A percentile compares a stretch with the other conserved stretches of the same genome.
Conservation (phyloP, 2,113 vertebrate genomes). For the Charadrius vociferus region DNA sequence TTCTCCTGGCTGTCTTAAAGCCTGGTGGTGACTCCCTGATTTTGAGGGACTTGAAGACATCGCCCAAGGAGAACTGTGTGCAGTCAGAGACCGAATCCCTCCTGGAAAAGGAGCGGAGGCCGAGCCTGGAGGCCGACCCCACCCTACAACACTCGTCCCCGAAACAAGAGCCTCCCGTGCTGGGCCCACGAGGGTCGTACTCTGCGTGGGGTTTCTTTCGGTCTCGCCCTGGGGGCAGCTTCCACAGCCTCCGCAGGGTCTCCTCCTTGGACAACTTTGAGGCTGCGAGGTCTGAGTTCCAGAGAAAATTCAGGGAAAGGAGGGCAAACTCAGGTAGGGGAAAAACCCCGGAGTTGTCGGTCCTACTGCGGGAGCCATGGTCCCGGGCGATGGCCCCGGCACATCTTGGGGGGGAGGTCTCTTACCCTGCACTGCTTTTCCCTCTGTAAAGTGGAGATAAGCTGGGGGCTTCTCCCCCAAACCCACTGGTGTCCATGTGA, state of each 20-base stretch:
- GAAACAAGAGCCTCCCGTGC: conserved; percentile 62
- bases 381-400: neutral
- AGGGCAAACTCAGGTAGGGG: conserved; percentile 78
- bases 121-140: conserved; percentile 51
- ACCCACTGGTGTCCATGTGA: fast-evolving
- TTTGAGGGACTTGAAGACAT: conserved; percentile 83
- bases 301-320: conserved; percentile 75
- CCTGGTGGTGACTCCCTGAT: conserved; percentile 82
- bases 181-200: conserved; percentile 71
- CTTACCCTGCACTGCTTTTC: neutral
- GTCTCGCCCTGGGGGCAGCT: conserved; percentile 59
- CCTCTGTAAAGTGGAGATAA: neutral
- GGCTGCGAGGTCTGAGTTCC: conserved; percentile 81
- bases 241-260: conserved; percentile 83
- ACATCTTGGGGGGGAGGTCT: neutral
- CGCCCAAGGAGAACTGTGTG: conserved; percentile 79
- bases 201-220: conserved; percentile 71
- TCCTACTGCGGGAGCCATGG: neutral
- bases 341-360: conserved; percentile 34
- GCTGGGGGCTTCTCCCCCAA: neutral
- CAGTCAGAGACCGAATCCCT: conserved; percentile 85
- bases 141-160: conserved; percentile 49
- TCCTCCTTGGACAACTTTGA: conserved; percentile 87
- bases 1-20: conserved; percentile 74
- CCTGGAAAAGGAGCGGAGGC: conserved; percentile 82